phyloP scores from a whole-genome alignment of 2,113 vertebrate genomes.

The Scolopax mira region DNA sequence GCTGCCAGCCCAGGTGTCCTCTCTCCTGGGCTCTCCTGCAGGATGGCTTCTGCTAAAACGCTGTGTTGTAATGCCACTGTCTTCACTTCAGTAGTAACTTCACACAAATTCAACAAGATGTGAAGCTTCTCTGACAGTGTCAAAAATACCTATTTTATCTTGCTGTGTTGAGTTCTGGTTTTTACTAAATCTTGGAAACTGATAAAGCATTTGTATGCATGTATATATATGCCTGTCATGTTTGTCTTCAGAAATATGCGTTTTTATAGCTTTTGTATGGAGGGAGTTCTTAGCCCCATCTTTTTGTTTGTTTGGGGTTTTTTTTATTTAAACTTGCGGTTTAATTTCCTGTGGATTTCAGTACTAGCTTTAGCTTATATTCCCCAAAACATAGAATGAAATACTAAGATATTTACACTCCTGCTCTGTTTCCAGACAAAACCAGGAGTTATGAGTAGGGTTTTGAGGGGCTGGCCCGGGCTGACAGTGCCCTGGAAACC shows the following conservation, averaged over 20 bases:
- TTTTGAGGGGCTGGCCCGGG: neutral
- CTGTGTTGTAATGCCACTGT: neutral
- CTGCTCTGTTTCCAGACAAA: neutral
- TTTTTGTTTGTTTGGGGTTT: neutral
- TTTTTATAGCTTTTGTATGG: neutral
- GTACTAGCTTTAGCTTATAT: neutral
- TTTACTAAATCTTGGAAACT: neutral
- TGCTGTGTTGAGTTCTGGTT: neutral
- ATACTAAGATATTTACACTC: neutral
- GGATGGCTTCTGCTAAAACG: neutral
- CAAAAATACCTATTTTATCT: neutral
- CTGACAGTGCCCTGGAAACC: neutral
- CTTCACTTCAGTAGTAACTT: neutral
- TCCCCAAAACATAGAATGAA: neutral
- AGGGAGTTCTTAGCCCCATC: neutral
- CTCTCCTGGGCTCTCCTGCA: neutral
- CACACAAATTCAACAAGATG: neutral
- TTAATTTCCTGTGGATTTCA: constrained; percentile 25
- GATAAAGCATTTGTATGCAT: neutral
- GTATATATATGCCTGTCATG: neutral
- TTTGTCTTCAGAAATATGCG: neutral
- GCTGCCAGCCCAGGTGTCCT: accelerated
- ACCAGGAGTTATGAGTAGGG: neutral
- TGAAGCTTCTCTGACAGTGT: neutral
- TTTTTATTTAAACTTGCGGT: neutral